Evolutionary conservation across 2,113 vertebrate genomes (phyloP).

Genomic region (Vicugna pacos): DNA sequence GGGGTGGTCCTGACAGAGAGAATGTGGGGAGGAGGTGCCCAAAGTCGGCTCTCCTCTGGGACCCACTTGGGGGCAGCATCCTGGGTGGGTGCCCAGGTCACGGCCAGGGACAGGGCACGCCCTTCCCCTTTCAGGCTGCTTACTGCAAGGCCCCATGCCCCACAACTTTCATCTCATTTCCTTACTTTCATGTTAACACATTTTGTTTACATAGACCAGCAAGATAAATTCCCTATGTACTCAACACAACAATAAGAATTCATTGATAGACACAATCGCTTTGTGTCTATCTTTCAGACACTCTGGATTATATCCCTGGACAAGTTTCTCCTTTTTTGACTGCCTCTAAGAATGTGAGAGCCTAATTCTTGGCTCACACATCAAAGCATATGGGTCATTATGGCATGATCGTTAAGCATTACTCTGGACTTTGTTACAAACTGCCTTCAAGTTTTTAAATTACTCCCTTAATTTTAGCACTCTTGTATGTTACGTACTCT

Average conservation of each 20-base stretch:
- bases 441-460: background rate
- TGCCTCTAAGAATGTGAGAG: background rate
- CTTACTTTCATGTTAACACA: background rate
- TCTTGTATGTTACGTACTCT: background rate
- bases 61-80: conserved; percentile 78
- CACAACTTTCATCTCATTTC: background rate
- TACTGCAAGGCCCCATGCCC: background rate
- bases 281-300: background rate
- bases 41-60: conserved; percentile 81
- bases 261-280: background rate
- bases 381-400: background rate
- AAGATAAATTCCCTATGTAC: background rate
- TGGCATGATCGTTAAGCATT: background rate
- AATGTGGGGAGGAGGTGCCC: conserved; percentile 49
- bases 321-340: background rate
- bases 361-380: background rate
- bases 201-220: background rate
- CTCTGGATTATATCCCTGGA: background rate
- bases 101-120: conserved; percentile 75
- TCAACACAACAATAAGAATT: background rate
- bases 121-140: conserved; percentile 67
- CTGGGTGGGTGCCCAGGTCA: conserved; percentile 71
- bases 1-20: conserved; percentile 57
- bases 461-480: background rate
- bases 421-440: background rate